phyloP scores from a whole-genome alignment of 2,888 invertebrate species.

The Nomada ruficornis region DNA sequence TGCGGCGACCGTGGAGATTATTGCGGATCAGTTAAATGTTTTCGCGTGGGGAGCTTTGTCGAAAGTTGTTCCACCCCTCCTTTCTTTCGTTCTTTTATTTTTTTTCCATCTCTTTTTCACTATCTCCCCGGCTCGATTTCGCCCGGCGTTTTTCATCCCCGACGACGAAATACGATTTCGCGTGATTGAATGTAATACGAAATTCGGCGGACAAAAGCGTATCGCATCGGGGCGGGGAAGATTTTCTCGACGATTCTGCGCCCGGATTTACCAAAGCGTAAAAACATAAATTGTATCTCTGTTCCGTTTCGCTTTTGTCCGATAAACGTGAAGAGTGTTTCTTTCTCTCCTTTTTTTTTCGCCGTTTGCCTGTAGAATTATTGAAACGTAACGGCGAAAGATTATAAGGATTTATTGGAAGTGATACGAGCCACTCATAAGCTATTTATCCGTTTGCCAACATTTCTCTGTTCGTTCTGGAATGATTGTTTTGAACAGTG shows the following conservation, averaged over 20 bases:
- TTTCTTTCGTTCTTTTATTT: not conserved
- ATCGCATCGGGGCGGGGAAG: conserved; percentile 24
- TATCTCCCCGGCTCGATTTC: not conserved
- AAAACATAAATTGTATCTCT: conserved; percentile 46
- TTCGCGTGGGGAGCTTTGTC: conserved; percentile 32
- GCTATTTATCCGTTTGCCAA: conserved; percentile 17
- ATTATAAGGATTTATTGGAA: conserved; percentile 47
- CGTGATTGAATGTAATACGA: conserved; percentile 42
- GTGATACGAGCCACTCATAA: not conserved
- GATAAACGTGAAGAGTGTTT: conserved; percentile 47
- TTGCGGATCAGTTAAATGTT: conserved; percentile 44
- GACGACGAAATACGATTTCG: conserved; percentile 11
- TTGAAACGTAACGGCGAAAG: conserved; percentile 36
- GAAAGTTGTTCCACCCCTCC: conserved; percentile 1
- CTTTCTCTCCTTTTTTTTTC: not conserved
- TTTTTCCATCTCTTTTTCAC: not conserved
- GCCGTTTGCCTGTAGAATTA: conserved; percentile 27
- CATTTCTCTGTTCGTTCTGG: not conserved
- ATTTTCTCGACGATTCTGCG: conserved; percentile 50
- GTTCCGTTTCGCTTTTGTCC: conserved; percentile 31
- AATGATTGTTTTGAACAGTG: too few relatives aligned
- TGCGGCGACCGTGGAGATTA: conserved; percentile 17
- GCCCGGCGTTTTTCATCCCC: not conserved
- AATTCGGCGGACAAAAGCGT: conserved; percentile 38
- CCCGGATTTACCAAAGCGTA: conserved; percentile 47